Evolutionary conservation across 2,797 vertebrate species (phyloP), one percentile per base, ranked within the genome.

Genomic region (Cichlasoma orientale): DNA sequence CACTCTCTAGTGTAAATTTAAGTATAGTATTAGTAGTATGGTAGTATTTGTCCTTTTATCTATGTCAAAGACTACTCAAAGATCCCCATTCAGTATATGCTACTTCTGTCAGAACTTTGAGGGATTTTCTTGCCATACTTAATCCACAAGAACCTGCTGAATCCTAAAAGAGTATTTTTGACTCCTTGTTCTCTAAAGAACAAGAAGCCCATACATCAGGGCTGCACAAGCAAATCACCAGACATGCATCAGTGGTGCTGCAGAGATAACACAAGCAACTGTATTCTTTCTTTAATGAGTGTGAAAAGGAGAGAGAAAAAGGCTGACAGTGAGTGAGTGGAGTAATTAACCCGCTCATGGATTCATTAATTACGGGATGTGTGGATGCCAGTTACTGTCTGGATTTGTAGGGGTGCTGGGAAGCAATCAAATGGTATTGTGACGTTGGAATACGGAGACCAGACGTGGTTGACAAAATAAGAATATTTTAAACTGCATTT

Each of bases 331-430:
- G 56, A 78, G 7, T 4, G 53, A 74, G n/a, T 16, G 18, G 69
- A 70, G 57, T 72, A 38, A 84, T 82, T 74, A 80, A 71, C 59
- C 71, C 56, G 72, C 69, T 53, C 33, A 74, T 63, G 8, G 58
- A 82, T 71, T 57, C 19, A 33, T 75, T 18, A 75, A 86, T 77
- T 38, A 59, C 68, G 16, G 33, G 25, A 55, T 54, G 25, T 70
- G 72, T 61, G 71, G 58, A 68, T 56, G 56, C 59, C 31, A 12
- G 66, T 52, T 50, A 44, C 61, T 68, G n/a, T 55, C n/a, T 27
- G 36, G 31, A 53, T 19, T 6, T 44, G 31, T 50, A 53, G 77
- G 44, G 18, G 9, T 71, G 33, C 7, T 47, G 9, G 11, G 52
- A 77, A 68, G 25, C 19, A 29, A 25, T 27, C 41, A 27, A 19